Evolutionary conservation across 2,797 vertebrate species (phyloP), one percentile per base, ranked within the genome.

Genomic region (Austrolebias charrua): DNA sequence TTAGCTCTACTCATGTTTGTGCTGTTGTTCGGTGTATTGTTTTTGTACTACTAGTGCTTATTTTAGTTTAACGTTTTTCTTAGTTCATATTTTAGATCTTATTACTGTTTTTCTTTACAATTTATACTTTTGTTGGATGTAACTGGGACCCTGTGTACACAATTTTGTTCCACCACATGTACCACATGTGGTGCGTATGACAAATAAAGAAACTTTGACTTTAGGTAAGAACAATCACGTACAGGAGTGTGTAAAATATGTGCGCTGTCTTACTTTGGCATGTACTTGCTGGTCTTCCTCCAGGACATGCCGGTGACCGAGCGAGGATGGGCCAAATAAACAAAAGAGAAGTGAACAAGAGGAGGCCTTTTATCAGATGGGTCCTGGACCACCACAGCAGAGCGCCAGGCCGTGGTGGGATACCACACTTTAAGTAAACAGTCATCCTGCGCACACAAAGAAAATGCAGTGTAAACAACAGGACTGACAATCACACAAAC

Each of bases 351-450:
- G 86, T 95, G 84, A 64, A 95, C 85, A 15, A 81, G 74, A 0
- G 77, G 51, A 9, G 88, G 73, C 71, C 92, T 96, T 82, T 94
- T 94, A 69, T 97, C 95, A 2, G 90, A 86, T 18, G 79, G 89
- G 69, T 97, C 95, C 48, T 94, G 94, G 52, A 95, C 91, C 71
- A 96, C 93, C 83, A 98, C 95, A 20, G 96, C 95, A 15, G 96
- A 95, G 59, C 96, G 96, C 97, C 97, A 99, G 51, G 94, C 95
- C 63, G 93, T 95, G 88, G 94, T 95, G 55, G 95, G 93, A 79
- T 99, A 98, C 97, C 97, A 99, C 55, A 99, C 95, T 87, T 99
- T 99, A 70, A 99, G 86, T 71, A 99, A 92, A 89, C 96, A 98
- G 80, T 99, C 97, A 89, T 98, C 95, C 97, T 99, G 90, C 7